Base-by-base conservation (phyloP, 2,888 invertebrate genomes). In the Cynaeus angustus region DNA sequence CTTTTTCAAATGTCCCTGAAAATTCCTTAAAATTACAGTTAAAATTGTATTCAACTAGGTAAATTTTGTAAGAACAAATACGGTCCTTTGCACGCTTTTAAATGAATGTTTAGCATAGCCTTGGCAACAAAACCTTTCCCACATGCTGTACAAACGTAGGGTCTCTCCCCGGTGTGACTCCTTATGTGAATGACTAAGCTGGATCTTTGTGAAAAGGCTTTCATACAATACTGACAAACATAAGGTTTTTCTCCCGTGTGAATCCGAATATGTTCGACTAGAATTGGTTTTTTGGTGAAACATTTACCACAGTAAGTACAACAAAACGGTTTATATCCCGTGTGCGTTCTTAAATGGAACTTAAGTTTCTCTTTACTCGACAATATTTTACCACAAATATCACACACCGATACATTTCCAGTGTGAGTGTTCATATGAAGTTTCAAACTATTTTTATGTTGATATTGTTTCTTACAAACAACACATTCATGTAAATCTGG, bases 161-260 rank as follows among this genome's bases (percentile, higher is more conserved):
- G 90, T 71, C 88, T 85, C 74, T 89, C 88, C 28, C 90, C 90
- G 69, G 88, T 89, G 84, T 90, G 90, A 79, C 89, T 88, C 78
- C 90, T 84, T 82, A 89, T 89, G 81, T 91, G 91, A 71, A 90
- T 90, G 71, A 89, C 89, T 72, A 90, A 86, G 72, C 90, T 90
- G 73, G 89, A 89, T 10, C 89, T 85, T 83, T 90, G 90, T 28
- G 88, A 88, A 85, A 90, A 90, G 9, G 88, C 88, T 83, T 90
- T 90, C 30, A 87, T 87, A 83, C 90, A 90, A 81, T 87, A 87
- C 71, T 88, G 86, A 82, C 90, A 90, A n/a, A 80, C 77, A 70
- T 84, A 84, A 1, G 85, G 85, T 52, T 82, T 79, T 68, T 83
- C 84, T 1, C 84, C 84, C 3, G 83, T 85, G 59, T 85, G 85